Percentiles rank a stretch among this genome's conserved stretches.
Evolutionary conservation across 2,888 invertebrate species (phyloP).

Genomic region (Diachrysia chrysitis): DNA sequence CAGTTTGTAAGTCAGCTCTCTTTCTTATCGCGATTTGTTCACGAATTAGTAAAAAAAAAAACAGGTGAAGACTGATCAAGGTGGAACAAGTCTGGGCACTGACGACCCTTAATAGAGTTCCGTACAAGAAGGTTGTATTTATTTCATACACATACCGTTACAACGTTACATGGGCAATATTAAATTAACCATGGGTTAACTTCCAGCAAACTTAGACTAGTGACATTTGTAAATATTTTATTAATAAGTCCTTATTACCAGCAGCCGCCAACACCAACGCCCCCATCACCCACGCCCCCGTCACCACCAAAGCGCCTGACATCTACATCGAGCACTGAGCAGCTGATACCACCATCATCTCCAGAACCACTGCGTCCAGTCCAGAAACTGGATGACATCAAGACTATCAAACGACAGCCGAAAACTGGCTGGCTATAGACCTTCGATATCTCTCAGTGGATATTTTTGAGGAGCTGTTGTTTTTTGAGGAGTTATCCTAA

Average conservation of each 20-base stretch:
- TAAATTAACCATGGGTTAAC: no score
- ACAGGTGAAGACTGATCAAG: no score
- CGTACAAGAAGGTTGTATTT: no score
- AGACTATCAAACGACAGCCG: constrained; percentile 87
- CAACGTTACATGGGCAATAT: no score
- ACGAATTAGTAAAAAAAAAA: no score
- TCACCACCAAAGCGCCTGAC: constrained; percentile 73
- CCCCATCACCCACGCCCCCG: constrained; percentile 67
- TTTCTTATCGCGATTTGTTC: no score
- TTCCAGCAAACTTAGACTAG: no score
- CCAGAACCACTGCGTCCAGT: constrained; percentile 78
- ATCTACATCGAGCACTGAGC: constrained; percentile 86
- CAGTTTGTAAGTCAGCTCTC: no score
- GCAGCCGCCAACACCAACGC: constrained; percentile 59
- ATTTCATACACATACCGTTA: no score
- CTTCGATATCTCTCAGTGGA: neutral
- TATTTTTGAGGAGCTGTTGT: neutral
- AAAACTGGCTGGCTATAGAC: constrained; percentile 90
- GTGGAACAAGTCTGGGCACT: no score
- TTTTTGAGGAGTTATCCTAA: neutral
- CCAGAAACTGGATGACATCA: constrained; percentile 87
- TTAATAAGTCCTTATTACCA: neutral
- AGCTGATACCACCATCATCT: constrained; percentile 82
- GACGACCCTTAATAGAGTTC: no score
- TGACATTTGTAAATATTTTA: neutral